Base-by-base conservation (phyloP, 2,113 vertebrate species). In the Electrona antarctica region DNA sequence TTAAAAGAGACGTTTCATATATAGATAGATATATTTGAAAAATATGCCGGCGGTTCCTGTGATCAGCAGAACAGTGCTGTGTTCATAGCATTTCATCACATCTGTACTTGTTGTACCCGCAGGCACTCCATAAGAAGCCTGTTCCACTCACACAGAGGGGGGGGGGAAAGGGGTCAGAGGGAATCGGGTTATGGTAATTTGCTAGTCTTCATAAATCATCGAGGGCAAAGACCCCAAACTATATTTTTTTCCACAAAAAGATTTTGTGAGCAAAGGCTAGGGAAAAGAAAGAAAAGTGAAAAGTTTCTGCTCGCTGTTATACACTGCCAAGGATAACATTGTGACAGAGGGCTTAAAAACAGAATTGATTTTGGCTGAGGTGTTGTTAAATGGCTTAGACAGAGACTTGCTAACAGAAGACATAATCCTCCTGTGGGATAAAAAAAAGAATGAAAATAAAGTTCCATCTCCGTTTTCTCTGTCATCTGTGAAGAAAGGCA, bases 11-110 rank as follows among this genome's bases (percentile, higher is more conserved):
- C 59, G 51, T 57, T 82, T 81, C 49, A 71, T 67, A 41, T 4
- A 41, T 21, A 21, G 1, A 21, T 21, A 21, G 21, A 21, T 41
- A 41, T 41, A 70, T 69, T 74, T 63, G 50, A 79, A 77, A 85
- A 71, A 85, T 77, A 68, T 29, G 59, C 73, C 48, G 52, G 48
- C 33, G 21, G 21, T 21, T 66, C 54, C 51, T 71, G 68, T 62
- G 70, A 75, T 75, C 50, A 82, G 76, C 41, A 64, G 69, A 76
- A 67, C 49, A 33, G 57, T 8, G 15, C 68, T 65, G 63, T 67
- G 62, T 81, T 85, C 33, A 67, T 49, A 66, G 50, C 33, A 41
- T 41, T 64, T 64, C n/a, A 48, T 63, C 62, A 66, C 62, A 80
- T 81, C 57, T 62, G 59, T 74, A 70, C 65, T 54, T 59, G 71